Conservation (phyloP, 1,140 invertebrate species). For the Trichonephila clavipes region DNA sequence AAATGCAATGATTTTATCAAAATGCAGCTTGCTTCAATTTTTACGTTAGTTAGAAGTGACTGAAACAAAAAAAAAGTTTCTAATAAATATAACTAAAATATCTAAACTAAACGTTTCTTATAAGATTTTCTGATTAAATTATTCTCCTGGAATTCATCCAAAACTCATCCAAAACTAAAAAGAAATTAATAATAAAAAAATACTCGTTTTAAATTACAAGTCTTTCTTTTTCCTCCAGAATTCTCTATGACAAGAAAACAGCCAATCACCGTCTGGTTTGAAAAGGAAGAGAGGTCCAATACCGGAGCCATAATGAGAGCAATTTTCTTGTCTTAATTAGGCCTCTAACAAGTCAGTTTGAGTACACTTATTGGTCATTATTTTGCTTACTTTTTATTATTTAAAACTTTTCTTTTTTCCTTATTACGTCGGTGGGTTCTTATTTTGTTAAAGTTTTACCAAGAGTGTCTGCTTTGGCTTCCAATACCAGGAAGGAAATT, state of each 20-base stretch:
- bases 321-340: constrained; percentile 69
- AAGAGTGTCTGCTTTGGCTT: neutral
- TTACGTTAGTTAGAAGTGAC: too few relatives aligned
- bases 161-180: neutral
- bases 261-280: neutral
- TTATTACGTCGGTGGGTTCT: neutral
- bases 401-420: neutral
- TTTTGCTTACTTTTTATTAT: constrained; percentile 4
- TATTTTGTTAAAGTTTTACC: constrained; percentile 18
- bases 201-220: neutral
- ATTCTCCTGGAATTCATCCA: neutral
- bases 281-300: neutral
- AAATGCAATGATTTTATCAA: too few relatives aligned
- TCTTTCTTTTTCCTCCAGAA: neutral
- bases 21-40: too few relatives aligned
- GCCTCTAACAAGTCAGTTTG: constrained; percentile 55
- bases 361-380: constrained; percentile 34
- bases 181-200: constrained; percentile 10
- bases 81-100: neutral
- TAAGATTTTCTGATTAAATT: neutral
- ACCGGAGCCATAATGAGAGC: constrained; percentile 33
- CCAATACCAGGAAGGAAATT: neutral
- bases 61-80: too few relatives aligned
- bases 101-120: too few relatives aligned
- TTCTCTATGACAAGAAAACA: constrained; percentile 31